phyloP scores from a whole-genome alignment of 2,113 vertebrate species.

The Rhinichthys klamathensis region DNA sequence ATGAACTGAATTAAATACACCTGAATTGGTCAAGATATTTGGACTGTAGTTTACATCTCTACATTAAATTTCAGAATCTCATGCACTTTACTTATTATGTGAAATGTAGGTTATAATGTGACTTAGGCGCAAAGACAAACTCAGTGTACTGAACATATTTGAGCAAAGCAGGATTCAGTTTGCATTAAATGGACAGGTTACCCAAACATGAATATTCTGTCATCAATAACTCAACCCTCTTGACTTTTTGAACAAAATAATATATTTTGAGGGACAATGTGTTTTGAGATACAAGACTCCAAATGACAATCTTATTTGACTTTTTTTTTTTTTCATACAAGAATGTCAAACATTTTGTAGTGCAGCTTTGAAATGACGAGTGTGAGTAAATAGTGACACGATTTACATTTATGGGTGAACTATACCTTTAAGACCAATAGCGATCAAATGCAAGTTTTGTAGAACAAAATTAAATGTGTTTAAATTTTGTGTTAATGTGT shows the following conservation, averaged over 20 bases:
- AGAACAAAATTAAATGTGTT: not conserved
- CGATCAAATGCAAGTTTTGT: not conserved
- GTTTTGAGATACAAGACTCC: not conserved
- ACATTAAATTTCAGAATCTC: not conserved
- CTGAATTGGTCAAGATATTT: not conserved
- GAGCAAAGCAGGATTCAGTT: not conserved
- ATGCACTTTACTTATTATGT: no score
- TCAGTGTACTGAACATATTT: not conserved
- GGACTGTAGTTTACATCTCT: not conserved
- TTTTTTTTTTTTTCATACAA: no score
- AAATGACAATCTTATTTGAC: no score
- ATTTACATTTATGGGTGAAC: no score
- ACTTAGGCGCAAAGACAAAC: not conserved
- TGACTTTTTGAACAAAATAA: no score
- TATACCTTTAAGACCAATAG: not conserved
- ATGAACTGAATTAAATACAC: not conserved
- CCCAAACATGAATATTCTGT: no score
- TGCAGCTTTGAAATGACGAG: no score
- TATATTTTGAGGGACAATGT: not conserved
- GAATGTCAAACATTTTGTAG: no score
- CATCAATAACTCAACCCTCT: no score
- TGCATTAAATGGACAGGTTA: not conserved
- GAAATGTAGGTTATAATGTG: not conserved
- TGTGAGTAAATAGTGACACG: no score
- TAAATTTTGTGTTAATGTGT: not conserved